Conservation (phyloP, 2,888 invertebrate genomes). For the Phengaris alcon region DNA sequence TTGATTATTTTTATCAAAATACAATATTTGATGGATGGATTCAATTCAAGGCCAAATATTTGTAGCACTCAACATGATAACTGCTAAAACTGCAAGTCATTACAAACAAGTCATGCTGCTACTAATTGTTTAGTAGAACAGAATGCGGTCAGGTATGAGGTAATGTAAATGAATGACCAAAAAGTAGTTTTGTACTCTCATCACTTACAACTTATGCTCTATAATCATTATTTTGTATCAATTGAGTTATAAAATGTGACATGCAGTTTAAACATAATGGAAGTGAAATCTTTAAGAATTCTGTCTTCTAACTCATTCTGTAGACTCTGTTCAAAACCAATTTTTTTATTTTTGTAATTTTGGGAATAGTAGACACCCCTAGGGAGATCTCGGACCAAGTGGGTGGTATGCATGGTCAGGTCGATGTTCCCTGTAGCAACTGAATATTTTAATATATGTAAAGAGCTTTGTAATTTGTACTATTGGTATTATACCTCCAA, state of each 20-base stretch:
- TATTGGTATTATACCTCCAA: no score
- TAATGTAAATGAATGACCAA: neutral
- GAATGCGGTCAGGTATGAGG: neutral
- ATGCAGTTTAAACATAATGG: no score
- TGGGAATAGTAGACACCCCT: no score
- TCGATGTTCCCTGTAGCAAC: no score
- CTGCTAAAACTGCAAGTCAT: constrained; percentile 1
- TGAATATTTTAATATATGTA: no score
- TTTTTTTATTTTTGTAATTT: no score
- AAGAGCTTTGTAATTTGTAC: no score
- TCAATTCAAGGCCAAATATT: neutral
- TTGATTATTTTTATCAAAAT: neutral
- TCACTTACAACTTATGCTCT: neutral
- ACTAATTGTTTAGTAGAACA: neutral
- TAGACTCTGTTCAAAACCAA: no score
- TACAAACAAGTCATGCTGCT: neutral
- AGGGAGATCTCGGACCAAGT: no score
- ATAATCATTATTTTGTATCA: neutral
- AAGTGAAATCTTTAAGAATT: no score
- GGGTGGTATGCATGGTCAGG: no score
- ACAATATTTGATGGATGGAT: neutral
- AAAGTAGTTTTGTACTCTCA: neutral
- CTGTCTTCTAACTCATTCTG: no score
- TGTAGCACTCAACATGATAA: neutral
- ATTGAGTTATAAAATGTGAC: neutral